phyloP scores from a whole-genome alignment of 1,140 invertebrate species.

The Pseudomyrmex flavicornis region DNA sequence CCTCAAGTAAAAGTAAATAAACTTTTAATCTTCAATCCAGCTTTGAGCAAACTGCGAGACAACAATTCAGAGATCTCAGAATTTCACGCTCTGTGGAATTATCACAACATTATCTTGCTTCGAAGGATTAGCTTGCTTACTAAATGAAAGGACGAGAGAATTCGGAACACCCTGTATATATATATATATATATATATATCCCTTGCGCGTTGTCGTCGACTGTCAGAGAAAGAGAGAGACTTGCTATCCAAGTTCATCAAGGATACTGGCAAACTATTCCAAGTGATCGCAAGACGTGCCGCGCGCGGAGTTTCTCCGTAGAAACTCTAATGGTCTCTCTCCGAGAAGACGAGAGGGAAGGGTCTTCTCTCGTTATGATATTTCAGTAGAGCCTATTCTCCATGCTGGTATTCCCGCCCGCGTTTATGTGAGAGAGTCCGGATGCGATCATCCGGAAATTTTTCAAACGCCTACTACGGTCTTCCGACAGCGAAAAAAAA shows the following conservation, averaged over 20 bases:
- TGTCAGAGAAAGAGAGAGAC: conserved; percentile 18
- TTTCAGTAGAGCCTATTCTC: conserved; percentile 10
- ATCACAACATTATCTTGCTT: conserved; percentile 12
- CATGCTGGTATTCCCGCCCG: conserved; percentile 39
- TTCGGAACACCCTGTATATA: background rate
- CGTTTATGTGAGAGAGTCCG: background rate
- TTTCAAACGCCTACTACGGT: background rate
- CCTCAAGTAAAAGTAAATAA: too few relatives aligned
- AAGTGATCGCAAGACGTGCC: conserved; percentile 57
- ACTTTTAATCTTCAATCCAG: too few relatives aligned
- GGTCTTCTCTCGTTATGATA: conserved; percentile 29
- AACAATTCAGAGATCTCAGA: background rate
- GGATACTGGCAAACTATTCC: conserved; percentile 41
- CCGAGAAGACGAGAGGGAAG: conserved; percentile 3
- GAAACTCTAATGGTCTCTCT: conserved; percentile 41
- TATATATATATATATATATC: conserved; percentile 18
- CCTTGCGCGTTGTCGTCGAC: conserved; percentile 37
- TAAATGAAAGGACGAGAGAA: conserved; percentile 10
- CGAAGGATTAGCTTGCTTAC: background rate
- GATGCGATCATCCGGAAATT: conserved; percentile 7
- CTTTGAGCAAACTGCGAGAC: too few relatives aligned
- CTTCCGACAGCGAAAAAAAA: background rate
- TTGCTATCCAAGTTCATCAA: conserved; percentile 49
- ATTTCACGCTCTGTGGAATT: background rate
- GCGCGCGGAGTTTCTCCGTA: conserved; percentile 26